Evolutionary conservation across 92 coral and sea anemone species (phyloP), one percentile per base, ranked within the genome.

Genomic region (Blastomussa wellsi): DNA sequence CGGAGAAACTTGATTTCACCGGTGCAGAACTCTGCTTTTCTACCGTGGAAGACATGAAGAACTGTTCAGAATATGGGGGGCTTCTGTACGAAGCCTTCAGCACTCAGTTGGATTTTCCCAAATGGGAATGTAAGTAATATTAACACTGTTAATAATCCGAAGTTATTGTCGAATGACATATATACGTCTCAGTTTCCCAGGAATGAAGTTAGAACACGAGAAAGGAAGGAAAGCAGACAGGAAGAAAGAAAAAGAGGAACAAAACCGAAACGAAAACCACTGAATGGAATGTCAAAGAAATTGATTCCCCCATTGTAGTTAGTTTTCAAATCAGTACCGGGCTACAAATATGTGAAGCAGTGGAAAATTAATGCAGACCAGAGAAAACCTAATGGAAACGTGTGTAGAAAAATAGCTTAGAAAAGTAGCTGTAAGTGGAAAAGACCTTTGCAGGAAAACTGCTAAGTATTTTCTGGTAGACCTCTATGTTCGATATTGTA

Each of bases 31-130:
- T 91, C 13, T 77, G 80, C 22, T 44, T 81, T 39, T 77, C 82
- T 20, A 78, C 94, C 9, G 20, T 66, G 7, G 94, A 91, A 13
- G 94, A 91, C 2, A 73, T 91, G 7, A 29, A 77, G 68, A 86
- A 44, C 29, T 78, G 88, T 74, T 83, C 91, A 29, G 91, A 91
- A 68, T 66, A 85, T 70, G 94, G 94, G 36, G 84, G 80, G 32
- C 81, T 83, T 62, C 44, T 83, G 87, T 83, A 83, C 29, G 87
- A 83, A 60, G 87, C 87, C 87, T 75, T 83, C 87, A n/a, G n/a
- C n/a, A 62, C 62, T 4, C 64, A 62, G 87, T 73, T 83, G 87
- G 74, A 75, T 42, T 41, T 42, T 83, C 60, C 87, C 81, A 73
- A 41, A 47, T 60, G 74, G 87, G 68, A 75, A 75, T 39, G 87